Evolutionary conservation across 2,797 vertebrate species (phyloP), one percentile per base, ranked within the genome.

Genomic region (Pogonophryne albipinna): DNA sequence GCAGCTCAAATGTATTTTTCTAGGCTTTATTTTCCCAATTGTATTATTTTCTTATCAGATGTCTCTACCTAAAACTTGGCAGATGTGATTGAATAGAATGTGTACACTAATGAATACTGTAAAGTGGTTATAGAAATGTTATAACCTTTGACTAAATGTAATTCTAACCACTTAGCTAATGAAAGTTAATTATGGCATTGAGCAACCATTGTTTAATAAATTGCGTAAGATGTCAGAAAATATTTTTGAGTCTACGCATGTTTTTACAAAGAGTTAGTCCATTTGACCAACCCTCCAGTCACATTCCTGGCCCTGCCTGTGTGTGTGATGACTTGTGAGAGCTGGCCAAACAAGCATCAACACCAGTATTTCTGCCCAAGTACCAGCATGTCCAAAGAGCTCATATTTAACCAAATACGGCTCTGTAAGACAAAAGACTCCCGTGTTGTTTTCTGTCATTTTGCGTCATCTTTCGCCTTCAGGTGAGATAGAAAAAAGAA

Each of bases 361-460:
- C 76, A 67, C 55, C n/a, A 50, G 34, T 63, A 49, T 85, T 85
- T 83, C 65, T 78, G 71, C 62, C 87, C 81, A 83, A 80, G 85
- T 80, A 75, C 71, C 70, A 79, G 51, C 90, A 90, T 75, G 89
- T 78, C 81, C 74, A 15, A 44, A 78, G 14, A 63, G 42, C 17
- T 71, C 27, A 75, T 38, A 6, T 72, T 77, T 77, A 46, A 77
- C 80, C 77, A 88, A 80, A 89, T 79, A 74, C 9, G 17, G 81
- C 44, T 73, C 78, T 75, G 51, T 9, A 17, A 60, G 70, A 59
- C 58, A 20, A 44, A 76, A 61, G 4, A 51, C 57, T 62, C 63
- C 15, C 49, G 60, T 65, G n/a, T 11, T 46, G 41, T 78, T 82
- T 60, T 53, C 45, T n/a, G 4, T 23, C 11, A 46, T 44, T 45